Base-by-base conservation (phyloP, 2,888 invertebrate species). In the Endotricha flammealis region DNA sequence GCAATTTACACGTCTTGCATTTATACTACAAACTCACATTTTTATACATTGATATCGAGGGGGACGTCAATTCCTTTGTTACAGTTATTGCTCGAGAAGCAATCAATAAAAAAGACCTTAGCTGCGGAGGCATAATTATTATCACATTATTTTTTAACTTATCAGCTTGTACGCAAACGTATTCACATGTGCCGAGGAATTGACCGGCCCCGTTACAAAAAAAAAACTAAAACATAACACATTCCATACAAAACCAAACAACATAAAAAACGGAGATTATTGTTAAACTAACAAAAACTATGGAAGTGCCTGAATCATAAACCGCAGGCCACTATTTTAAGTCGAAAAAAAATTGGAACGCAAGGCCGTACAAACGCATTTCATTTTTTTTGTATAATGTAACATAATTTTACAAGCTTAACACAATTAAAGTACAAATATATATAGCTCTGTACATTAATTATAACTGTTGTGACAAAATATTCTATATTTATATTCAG, bases 31-130 rank as follows among this genome's bases (percentile, higher is more conserved):
- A 60, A 69, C 65, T 75, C 68, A 72, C 64, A 53, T 55, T 74
- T 73, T 68, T 76, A n/a, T n/a, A 82, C 82, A 83, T 61, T 71
- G 73, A 75, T 77, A 78, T 68, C 55, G 60, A 57, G 79, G 83
- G 76, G 83, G 75, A 65, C 75, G 76, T 74, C 82, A 80, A 82
- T 80, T 81, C 82, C 80, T 57, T 57, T 51, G 51, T 38, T 47
- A 64, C 63, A 63, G 66, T 48, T 53, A 57, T 66, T 69, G 71
- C 70, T 67, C 62, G 57, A 56, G 36, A 69, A 69, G 71, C 71
- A 68, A 58, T 54, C 53, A 29, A 36, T 36, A 37, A 36, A 41
- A 44, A 42, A 55, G 57, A 54, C 60, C 53, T 57, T 58, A 66
- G 73, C 74, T 75, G 75, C 77, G 59, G 67, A 72, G 66, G 73